Evolutionary conservation across 2,888 invertebrate species (phyloP), one percentile per base, ranked within the genome.

Genomic region (Lottia gigantea): DNA sequence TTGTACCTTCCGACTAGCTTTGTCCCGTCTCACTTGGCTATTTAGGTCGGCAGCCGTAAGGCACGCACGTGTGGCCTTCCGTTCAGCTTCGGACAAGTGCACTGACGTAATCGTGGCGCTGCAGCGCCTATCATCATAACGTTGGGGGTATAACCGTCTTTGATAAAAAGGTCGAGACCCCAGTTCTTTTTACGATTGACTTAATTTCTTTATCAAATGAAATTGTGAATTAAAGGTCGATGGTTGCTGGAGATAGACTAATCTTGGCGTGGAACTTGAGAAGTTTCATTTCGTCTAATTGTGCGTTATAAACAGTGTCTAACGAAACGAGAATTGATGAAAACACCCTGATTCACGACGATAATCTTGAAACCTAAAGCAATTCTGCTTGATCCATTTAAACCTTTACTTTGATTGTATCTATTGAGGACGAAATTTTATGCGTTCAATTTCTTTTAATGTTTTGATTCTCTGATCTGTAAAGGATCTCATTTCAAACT

Each of bases 1-100:
- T 55, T 55, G 55, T 23, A 23, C 55, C 55, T 19, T 55, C 55
- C 55, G 55, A 55, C 23, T 55, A 19, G 19, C 55, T 23, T 55
- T 55, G 55, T 55, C 55, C 19, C 1, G 11, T 23, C 19, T 55
- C 55, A 19, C 55, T 19, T 55, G 55, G 55, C 19, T 55, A 23
- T 11, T 14, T 14, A 23, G 23, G 55, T 55, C 55, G 19, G 55
- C 55, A 55, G 55, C 55, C 55, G 55, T 23, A 23, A 55, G 55
- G 55, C 55, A 55, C 55, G 55, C 55, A 55, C 55, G 55, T 55
- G 55, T 55, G 55, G 55, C 23, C 55, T 55, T 55, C 55, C 55
- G 40, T 1, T 8, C 40, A 40, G 40, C 40, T 40, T 40, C 11
- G 40, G 40, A 40, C 40, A 40, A 40, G 11, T 40, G 40, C 7